These are phyloP conservation scores for Drosophila dives DNA, from an alignment of 2,888 invertebrate genomes.

Conservation along the genomic window DNA sequence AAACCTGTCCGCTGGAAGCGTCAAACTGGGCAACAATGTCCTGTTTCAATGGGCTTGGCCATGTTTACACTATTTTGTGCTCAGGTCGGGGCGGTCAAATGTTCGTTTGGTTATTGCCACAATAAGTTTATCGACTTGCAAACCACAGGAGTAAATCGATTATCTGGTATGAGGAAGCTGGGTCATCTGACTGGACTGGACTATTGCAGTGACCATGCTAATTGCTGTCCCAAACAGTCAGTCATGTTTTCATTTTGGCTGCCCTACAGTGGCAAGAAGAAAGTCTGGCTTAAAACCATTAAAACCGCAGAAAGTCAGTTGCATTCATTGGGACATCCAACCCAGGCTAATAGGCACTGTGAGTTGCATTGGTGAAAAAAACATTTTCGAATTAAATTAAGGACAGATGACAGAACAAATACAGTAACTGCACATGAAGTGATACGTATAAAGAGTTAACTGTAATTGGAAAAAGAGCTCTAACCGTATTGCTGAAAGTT, in stretches of 20 bases:
- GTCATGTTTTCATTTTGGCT: neutral
- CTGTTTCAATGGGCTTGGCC: slow-evolving; percentile 55
- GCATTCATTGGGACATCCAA: slow-evolving; percentile 34
- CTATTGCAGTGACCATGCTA: slow-evolving; percentile 7
- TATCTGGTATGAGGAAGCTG: slow-evolving; percentile 22
- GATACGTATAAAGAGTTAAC: neutral
- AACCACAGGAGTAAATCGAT: slow-evolving; percentile 22
- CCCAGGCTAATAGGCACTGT: neutral
- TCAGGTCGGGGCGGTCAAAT: neutral
- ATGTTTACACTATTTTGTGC: slow-evolving; percentile 61
- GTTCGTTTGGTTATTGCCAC: slow-evolving; percentile 6
- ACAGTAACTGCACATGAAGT: neutral
- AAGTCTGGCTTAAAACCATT: slow-evolving; percentile 1
- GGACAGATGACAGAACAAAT: slow-evolving; percentile 5
- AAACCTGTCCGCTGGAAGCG: slow-evolving; percentile 44
- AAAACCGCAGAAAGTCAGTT: slow-evolving; percentile 71
- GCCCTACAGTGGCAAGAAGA: neutral
- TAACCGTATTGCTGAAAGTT: slow-evolving; percentile 8
- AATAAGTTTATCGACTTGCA: slow-evolving; percentile 46
- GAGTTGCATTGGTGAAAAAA: neutral
- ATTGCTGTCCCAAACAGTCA: slow-evolving; percentile 17
- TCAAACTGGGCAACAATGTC: slow-evolving; percentile 44
- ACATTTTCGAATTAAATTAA: slow-evolving; percentile 13
- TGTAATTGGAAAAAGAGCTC: neutral
- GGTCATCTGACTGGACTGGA: slow-evolving; percentile 2